Evolutionary conservation across 2,888 invertebrate genomes (phyloP).

Genomic region (Drosophila imparisetae): DNA sequence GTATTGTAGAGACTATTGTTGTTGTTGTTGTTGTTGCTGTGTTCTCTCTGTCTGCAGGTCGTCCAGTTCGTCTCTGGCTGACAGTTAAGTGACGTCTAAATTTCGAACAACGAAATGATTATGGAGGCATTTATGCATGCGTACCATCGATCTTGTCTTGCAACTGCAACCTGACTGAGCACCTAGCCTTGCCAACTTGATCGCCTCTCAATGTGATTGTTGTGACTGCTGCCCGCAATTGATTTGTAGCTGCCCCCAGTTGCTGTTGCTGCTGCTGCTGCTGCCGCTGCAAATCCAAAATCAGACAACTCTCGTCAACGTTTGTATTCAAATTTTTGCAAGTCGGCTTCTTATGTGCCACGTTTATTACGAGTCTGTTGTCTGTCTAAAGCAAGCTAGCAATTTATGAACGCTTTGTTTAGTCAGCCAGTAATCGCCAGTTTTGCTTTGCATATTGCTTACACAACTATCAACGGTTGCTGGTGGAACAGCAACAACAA

Average conservation of each 20-base stretch:
- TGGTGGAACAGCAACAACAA: conserved; percentile 2
- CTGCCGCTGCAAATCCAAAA: conserved; percentile 28
- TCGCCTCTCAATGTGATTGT: conserved; percentile 50
- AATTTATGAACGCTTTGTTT: conserved; percentile 76
- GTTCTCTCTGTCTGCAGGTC: conserved; percentile 30
- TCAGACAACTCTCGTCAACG: conserved; percentile 51
- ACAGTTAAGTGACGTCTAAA: conserved; percentile 82
- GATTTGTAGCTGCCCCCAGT: conserved; percentile 60
- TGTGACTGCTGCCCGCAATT: conserved; percentile 49
- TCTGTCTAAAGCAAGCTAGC: conserved; percentile 21
- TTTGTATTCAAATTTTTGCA: conserved; percentile 73
- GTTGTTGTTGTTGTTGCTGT: conserved; percentile 6
- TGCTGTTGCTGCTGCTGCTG: neutral
- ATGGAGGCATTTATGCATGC: conserved; percentile 80
- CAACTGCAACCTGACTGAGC: conserved; percentile 17
- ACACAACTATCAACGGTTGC: conserved; percentile 18
- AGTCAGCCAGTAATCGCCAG: conserved; percentile 21
- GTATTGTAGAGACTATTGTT: conserved; percentile 5
- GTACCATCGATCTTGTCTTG: conserved; percentile 60
- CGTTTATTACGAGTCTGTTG: conserved; percentile 45
- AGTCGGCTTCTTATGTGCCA: conserved; percentile 19
- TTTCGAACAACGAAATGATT: conserved; percentile 78
- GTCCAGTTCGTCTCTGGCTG: conserved; percentile 45
- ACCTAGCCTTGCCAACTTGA: conserved; percentile 37
- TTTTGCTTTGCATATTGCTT: conserved; percentile 13